A percentile compares a stretch with the other conserved stretches of the same genome.
Evolutionary conservation across 2,797 vertebrate genomes (phyloP).

Genomic region (Prionace glauca): DNA sequence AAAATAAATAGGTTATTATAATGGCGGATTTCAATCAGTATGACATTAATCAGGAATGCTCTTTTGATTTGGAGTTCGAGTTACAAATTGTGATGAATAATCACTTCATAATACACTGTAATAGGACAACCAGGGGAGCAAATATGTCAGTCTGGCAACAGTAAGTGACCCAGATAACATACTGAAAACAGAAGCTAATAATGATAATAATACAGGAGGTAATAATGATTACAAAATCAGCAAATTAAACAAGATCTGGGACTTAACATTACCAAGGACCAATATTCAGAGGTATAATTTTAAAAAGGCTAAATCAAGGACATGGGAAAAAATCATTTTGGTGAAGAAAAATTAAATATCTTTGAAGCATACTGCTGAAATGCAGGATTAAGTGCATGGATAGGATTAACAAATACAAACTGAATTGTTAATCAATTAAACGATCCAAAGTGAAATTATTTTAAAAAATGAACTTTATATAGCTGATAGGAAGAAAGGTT

Average conservation of each 20-base stretch:
- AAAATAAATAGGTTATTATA: slow-evolving; percentile 21
- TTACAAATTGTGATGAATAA: neutral
- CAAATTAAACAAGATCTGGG: neutral
- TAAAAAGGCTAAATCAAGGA: neutral
- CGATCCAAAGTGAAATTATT: neutral
- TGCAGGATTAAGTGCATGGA: neutral
- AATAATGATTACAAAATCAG: neutral
- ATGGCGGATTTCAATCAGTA: slow-evolving; percentile 24
- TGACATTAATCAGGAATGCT: slow-evolving; percentile 5
- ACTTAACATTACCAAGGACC: neutral
- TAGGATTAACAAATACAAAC: neutral
- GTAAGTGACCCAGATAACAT: neutral
- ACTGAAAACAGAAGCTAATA: neutral
- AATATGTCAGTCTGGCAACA: neutral
- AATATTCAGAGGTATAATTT: neutral
- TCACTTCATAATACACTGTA: neutral
- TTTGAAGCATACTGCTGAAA: neutral
- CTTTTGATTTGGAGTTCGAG: slow-evolving; percentile 1
- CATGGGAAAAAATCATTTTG: neutral
- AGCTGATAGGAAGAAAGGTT: neutral
- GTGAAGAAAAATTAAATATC: slow-evolving; percentile 12
- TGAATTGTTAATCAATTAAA: neutral
- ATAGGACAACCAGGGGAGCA: neutral
- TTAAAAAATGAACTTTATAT: neutral
- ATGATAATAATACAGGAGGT: neutral